These are phyloP conservation scores for Cheilosia urbana DNA, from an alignment of 2,888 invertebrate genomes.

Conservation along the genomic window DNA sequence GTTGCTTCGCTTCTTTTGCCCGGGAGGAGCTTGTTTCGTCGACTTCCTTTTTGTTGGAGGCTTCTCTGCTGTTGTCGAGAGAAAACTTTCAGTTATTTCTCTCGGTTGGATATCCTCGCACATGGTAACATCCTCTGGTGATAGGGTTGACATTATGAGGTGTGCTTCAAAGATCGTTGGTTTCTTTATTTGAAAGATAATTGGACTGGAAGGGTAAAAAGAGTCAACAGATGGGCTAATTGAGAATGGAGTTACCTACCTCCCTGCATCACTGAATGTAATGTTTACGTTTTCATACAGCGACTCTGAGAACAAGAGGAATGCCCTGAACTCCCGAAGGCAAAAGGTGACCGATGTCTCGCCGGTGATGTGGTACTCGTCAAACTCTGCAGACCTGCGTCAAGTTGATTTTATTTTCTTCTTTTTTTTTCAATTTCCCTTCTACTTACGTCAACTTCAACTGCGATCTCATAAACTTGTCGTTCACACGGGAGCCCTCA, in stretches of 20 bases:
- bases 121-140: constrained; percentile 81
- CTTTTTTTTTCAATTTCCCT: neutral
- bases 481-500: constrained; percentile 87
- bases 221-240: neutral
- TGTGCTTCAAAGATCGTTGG: constrained; percentile 90
- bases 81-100: constrained; percentile 72
- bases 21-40: neutral
- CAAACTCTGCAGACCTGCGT: constrained; percentile 80
- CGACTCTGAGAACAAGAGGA: constrained; percentile 91
- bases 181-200: constrained; percentile 90
- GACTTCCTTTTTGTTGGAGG: constrained; percentile 32
- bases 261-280: constrained; percentile 91
- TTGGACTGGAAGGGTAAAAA: constrained; percentile 85
- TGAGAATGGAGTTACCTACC: constrained; percentile 83
- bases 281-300: constrained; percentile 88
- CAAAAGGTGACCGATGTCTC: constrained; percentile 93
- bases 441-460: constrained; percentile 86
- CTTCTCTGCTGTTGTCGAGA: constrained; percentile 62
- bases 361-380: constrained; percentile 79
- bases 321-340: constrained; percentile 92
- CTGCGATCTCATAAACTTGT: constrained; percentile 91
- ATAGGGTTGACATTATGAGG: constrained; percentile 89
- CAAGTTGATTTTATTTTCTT: neutral
- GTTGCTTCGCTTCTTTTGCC: constrained; percentile 1
- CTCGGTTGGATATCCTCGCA: constrained; percentile 78